Conservation (phyloP, 2,888 invertebrate species). For the Odontocolon sp. region DNA sequence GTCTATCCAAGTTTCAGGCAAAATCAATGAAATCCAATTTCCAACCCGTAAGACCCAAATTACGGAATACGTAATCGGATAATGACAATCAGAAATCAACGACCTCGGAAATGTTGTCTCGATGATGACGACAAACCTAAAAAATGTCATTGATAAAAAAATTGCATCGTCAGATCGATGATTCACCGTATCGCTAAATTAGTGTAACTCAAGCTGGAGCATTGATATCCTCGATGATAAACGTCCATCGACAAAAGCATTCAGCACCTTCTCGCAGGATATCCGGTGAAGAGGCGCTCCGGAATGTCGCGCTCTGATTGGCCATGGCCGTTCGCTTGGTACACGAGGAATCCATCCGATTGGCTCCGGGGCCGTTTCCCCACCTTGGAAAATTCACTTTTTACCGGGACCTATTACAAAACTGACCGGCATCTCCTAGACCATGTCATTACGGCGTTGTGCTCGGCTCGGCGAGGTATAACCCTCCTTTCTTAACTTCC, state of each 20-base stretch:
- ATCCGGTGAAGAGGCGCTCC: conserved; percentile 68
- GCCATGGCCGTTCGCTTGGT: conserved; percentile 58
- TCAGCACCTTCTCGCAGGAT: conserved; percentile 32
- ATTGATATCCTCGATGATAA: background rate
- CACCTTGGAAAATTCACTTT: conserved; percentile 80
- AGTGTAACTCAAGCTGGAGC: too few relatives aligned
- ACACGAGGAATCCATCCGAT: conserved; percentile 68
- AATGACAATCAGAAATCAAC: too few relatives aligned
- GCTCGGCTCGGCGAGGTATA: conserved; percentile 76
- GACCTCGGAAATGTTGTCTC: too few relatives aligned
- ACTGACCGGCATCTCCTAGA: conserved; percentile 80
- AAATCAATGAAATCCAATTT: too few relatives aligned
- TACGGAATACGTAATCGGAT: too few relatives aligned
- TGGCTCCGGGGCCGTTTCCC: conserved; percentile 78
- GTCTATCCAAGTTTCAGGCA: too few relatives aligned
- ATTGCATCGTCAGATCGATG: too few relatives aligned
- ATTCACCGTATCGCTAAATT: too few relatives aligned
- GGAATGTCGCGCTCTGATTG: conserved; percentile 78
- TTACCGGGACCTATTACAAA: conserved; percentile 80
- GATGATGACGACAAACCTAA: too few relatives aligned
- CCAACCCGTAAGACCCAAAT: too few relatives aligned
- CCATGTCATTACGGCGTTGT: conserved; percentile 80
- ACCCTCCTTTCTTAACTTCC: conserved; percentile 59
- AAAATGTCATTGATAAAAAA: too few relatives aligned
- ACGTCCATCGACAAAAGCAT: background rate